These are phyloP conservation scores for Mustela erminea DNA, from an alignment of 2,797 vertebrate genomes.

Conservation along the genomic window DNA sequence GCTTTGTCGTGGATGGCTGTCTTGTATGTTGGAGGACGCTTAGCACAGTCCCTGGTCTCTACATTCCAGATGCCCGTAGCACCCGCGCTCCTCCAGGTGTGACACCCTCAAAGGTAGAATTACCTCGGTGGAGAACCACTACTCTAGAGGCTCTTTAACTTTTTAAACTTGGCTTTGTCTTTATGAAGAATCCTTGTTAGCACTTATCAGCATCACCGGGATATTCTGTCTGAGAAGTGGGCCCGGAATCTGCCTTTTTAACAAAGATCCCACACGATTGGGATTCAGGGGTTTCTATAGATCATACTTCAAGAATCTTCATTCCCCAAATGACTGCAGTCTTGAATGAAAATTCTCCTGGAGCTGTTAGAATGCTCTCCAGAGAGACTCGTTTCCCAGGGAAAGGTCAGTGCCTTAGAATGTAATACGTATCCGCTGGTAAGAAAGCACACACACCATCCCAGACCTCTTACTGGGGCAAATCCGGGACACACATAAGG, in stretches of 20 bases:
- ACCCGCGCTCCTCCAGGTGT: accelerated
- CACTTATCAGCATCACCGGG: background rate
- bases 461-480: background rate
- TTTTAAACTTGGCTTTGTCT: background rate
- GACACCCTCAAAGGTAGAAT: background rate
- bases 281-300: background rate
- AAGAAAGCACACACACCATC: background rate
- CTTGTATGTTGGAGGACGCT: no score
- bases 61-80: background rate
- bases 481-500: background rate
- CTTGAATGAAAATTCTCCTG: background rate
- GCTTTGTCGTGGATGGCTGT: background rate
- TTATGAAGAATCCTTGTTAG: background rate
- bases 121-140: background rate
- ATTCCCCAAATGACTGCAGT: accelerated
- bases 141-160: background rate
- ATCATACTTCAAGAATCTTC: background rate
- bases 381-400: background rate
- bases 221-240: background rate
- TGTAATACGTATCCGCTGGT: background rate
- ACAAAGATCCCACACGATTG: background rate
- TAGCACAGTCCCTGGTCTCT: background rate
- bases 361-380: background rate
- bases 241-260: background rate
- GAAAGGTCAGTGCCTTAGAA: background rate